Conservation (phyloP, 53 echinoderm and acorn worm species). For the Astropecten irregularis region DNA sequence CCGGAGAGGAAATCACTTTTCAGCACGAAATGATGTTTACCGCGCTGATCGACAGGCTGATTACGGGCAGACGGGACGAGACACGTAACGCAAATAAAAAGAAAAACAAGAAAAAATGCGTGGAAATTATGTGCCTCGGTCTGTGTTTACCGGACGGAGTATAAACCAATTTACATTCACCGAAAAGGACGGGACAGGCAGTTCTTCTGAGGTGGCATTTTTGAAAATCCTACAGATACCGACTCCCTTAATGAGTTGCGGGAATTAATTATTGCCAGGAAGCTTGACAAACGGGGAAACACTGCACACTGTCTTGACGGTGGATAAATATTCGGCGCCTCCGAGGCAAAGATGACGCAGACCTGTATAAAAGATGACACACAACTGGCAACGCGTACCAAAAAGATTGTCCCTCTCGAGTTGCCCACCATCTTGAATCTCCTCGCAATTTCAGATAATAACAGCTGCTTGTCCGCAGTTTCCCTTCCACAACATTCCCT, state of each 20-base stretch:
- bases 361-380: too few species aligned
- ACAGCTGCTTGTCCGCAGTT: too few species aligned
- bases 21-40: neutral
- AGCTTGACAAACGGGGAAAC: neutral
- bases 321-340: too few species aligned
- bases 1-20: neutral
- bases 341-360: too few species aligned
- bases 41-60: neutral
- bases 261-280: neutral
- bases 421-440: too few species aligned
- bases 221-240: neutral
- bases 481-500: too few species aligned
- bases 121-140: neutral
- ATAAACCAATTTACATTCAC: slow-evolving; percentile 3
- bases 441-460: too few species aligned
- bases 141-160: neutral
- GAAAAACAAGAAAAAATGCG: neutral
- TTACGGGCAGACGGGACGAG: neutral
- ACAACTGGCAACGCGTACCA: too few species aligned
- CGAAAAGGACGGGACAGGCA: neutral
- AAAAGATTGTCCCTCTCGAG: too few species aligned
- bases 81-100: neutral
- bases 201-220: neutral
- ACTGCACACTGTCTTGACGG: neutral
- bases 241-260: too few species aligned